A percentile compares a stretch with the other conserved stretches of the same genome.
phyloP scores from a whole-genome alignment of 2,113 vertebrate genomes.

The Hippocampus barbouri region DNA sequence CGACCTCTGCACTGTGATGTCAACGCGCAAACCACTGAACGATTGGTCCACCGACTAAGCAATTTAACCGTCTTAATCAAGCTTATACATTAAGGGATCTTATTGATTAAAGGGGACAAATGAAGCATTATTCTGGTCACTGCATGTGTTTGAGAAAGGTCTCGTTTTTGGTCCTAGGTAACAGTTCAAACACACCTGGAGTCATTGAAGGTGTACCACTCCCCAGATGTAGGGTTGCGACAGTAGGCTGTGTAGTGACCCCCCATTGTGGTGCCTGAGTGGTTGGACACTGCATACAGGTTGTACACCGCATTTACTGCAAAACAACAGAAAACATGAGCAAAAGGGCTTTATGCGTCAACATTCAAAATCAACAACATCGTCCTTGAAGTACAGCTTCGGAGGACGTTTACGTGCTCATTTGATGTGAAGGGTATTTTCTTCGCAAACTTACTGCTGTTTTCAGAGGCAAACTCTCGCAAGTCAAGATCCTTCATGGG shows the following conservation, averaged over 20 bases:
- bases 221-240: slow-evolving; percentile 84
- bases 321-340: slow-evolving; percentile 11
- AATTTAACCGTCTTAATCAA: no score
- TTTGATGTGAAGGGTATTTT: background rate
- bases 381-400: background rate
- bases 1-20: no score
- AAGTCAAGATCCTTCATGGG: slow-evolving; percentile 93
- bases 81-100: background rate
- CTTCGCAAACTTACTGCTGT: slow-evolving; percentile 79
- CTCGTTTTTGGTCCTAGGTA: background rate
- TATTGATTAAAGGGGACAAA: background rate
- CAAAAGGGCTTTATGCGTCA: background rate
- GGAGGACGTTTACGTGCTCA: background rate
- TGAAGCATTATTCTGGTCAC: background rate
- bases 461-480: slow-evolving; percentile 90
- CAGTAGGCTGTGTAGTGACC: slow-evolving; percentile 98
- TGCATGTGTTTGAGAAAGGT: background rate
- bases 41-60: no score
- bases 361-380: background rate
- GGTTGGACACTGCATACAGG: slow-evolving; percentile 96
- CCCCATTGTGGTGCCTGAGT: slow-evolving; percentile 98
- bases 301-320: slow-evolving; percentile 89
- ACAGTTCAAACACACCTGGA: slow-evolving; percentile 77
- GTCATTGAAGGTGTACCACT: slow-evolving; percentile 97
- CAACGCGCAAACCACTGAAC: no score